phyloP scores from a whole-genome alignment of 2,888 invertebrate genomes.

The Mallateleia sp. region DNA sequence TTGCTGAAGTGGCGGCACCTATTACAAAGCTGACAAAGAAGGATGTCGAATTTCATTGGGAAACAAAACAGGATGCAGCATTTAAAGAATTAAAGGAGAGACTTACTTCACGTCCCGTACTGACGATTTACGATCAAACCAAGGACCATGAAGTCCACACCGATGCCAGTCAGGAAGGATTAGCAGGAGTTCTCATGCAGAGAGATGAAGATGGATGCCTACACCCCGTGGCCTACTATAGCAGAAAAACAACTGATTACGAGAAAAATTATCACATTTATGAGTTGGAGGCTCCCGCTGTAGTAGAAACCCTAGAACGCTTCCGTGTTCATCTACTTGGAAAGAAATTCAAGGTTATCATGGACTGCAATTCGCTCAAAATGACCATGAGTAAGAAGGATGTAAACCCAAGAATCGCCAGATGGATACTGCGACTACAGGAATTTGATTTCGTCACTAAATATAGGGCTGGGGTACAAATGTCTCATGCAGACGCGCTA shows the following conservation, averaged over 20 bases:
- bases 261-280: conserved; percentile 86
- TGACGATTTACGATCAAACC: conserved; percentile 3
- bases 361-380: conserved; percentile 17
- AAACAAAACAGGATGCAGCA: not conserved
- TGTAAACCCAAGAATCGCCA: not conserved
- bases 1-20: no score
- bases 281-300: conserved; percentile 86
- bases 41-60: not conserved
- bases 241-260: conserved; percentile 1
- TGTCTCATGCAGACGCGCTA: not conserved
- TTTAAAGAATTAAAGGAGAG: conserved; percentile 18
- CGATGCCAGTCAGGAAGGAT: conserved; percentile 9
- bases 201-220: conserved; percentile 1
- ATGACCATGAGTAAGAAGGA: conserved; percentile 22
- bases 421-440: conserved; percentile 15
- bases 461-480: conserved; percentile 3
- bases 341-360: not conserved
- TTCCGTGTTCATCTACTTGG: conserved; percentile 85
- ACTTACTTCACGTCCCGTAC: conserved; percentile 1
- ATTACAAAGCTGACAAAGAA: no score
- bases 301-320: conserved; percentile 84
- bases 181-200: conserved; percentile 25
- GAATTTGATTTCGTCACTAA: conserved; percentile 10
- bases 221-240: conserved; percentile 21
- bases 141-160: conserved; percentile 27